Evolutionary conservation across 2,888 invertebrate species (phyloP).

Genomic region (Limnephilus rhombicus): DNA sequence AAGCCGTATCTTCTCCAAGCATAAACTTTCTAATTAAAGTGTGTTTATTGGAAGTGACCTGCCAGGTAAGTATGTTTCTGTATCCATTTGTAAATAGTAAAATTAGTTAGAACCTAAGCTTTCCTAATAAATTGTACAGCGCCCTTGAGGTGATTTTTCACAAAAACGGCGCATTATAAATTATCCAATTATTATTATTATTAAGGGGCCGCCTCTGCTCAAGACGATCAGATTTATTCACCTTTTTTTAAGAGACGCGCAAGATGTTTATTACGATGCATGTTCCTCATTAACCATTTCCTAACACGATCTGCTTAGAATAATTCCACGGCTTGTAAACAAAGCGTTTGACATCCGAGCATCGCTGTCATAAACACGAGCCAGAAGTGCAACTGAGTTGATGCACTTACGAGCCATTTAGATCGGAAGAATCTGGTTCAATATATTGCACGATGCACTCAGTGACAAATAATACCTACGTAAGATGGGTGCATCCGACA

Average conservation of each 20-base stretch:
- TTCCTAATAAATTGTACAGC: too few species aligned
- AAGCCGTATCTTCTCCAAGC: too few species aligned
- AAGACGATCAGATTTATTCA: background rate
- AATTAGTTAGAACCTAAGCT: too few species aligned
- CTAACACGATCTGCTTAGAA: slow-evolving; percentile 3
- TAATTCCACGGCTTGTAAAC: background rate
- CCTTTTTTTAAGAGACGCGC: background rate
- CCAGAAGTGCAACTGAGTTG: slow-evolving; percentile 3
- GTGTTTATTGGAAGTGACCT: too few species aligned
- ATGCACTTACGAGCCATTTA: slow-evolving; percentile 15
- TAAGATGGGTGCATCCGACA: background rate
- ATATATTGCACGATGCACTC: background rate
- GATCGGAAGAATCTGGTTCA: background rate
- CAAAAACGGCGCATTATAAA: too few species aligned
- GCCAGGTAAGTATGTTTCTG: too few species aligned
- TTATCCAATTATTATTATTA: too few species aligned
- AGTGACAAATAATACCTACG: background rate
- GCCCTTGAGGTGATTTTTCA: too few species aligned
- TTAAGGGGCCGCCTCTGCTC: too few species aligned
- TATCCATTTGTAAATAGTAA: too few species aligned
- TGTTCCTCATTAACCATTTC: background rate
- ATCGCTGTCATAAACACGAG: slow-evolving; percentile 11
- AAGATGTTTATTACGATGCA: background rate
- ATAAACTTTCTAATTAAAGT: too few species aligned
- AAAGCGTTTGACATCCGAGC: slow-evolving; percentile 29